phyloP scores from a whole-genome alignment of 2,888 invertebrate species.

The Tetragonula carbonaria region DNA sequence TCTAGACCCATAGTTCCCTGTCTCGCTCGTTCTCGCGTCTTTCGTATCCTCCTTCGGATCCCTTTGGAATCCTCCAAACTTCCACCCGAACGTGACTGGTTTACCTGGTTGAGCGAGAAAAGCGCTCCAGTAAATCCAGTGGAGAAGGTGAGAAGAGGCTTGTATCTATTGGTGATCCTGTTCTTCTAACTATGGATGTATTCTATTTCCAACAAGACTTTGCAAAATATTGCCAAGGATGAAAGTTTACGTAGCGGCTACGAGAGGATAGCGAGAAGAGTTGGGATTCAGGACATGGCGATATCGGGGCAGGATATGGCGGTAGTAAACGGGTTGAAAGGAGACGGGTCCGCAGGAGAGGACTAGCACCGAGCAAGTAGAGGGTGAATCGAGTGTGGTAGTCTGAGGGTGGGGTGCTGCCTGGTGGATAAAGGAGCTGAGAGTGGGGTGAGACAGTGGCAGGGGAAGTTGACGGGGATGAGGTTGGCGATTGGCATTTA shows the following conservation, averaged over 20 bases:
- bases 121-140: constrained; percentile 57
- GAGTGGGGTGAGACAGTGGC: constrained; percentile 57
- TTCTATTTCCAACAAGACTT: neutral
- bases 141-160: constrained; percentile 49
- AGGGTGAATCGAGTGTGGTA: constrained; percentile 78
- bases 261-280: constrained; percentile 27
- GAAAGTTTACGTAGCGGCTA: constrained; percentile 52
- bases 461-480: constrained; percentile 72
- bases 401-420: constrained; percentile 56
- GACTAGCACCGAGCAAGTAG: constrained; percentile 72
- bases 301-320: constrained; percentile 64
- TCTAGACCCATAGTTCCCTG: constrained; percentile 69
- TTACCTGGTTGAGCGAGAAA: constrained; percentile 69
- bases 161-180: constrained; percentile 19
- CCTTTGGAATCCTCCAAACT: constrained; percentile 67
- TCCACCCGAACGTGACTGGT: constrained; percentile 80
- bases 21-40: constrained; percentile 13
- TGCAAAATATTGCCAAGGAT: constrained; percentile 48
- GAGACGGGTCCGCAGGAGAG: constrained; percentile 75
- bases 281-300: constrained; percentile 49
- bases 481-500: constrained; percentile 84
- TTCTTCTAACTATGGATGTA: neutral
- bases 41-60: constrained; percentile 41
- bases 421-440: constrained; percentile 36
- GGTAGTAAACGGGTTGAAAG: constrained; percentile 70